Evolutionary conservation across 2,113 vertebrate genomes (phyloP).

Genomic region (Percina caprodes): DNA sequence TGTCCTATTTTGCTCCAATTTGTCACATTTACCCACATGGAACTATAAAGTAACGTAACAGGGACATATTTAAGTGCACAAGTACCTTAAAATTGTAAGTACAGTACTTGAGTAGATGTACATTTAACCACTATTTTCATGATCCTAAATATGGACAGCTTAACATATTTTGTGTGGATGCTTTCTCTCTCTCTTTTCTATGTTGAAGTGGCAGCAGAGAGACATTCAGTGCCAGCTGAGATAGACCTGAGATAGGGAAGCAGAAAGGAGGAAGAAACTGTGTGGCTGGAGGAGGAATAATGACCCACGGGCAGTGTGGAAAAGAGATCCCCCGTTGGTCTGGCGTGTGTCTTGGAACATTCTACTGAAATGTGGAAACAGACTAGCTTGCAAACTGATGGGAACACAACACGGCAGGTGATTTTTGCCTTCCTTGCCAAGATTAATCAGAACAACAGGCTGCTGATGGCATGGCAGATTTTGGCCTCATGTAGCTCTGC

Average conservation of each 20-base stretch:
- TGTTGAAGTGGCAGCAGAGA: slow-evolving; percentile 21
- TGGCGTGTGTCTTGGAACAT: slow-evolving; percentile 77
- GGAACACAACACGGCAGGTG: slow-evolving; percentile 78
- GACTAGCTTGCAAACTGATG: slow-evolving; percentile 58
- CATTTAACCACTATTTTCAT: neutral
- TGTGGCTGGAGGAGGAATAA: slow-evolving; percentile 48
- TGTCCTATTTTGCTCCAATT: neutral
- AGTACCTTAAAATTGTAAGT: too few species aligned
- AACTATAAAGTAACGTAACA: neutral
- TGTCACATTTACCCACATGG: neutral
- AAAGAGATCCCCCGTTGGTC: slow-evolving; percentile 73
- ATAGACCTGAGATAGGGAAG: slow-evolving; percentile 23
- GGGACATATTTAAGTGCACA: neutral
- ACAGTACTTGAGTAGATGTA: neutral
- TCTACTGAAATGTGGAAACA: slow-evolving; percentile 77
- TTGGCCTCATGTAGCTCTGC: slow-evolving; percentile 44
- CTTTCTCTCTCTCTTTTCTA: neutral
- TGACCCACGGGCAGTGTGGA: slow-evolving; percentile 64
- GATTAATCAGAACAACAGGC: slow-evolving; percentile 72
- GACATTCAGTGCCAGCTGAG: slow-evolving; percentile 31
- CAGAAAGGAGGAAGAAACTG: slow-evolving; percentile 19
- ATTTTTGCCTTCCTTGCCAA: slow-evolving; percentile 69
- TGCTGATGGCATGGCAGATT: slow-evolving; percentile 52
- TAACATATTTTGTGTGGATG: slow-evolving; percentile 6
- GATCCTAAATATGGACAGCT: neutral